Base-by-base conservation (phyloP, 2,888 invertebrate species). In the Chymomyza caudatula region DNA sequence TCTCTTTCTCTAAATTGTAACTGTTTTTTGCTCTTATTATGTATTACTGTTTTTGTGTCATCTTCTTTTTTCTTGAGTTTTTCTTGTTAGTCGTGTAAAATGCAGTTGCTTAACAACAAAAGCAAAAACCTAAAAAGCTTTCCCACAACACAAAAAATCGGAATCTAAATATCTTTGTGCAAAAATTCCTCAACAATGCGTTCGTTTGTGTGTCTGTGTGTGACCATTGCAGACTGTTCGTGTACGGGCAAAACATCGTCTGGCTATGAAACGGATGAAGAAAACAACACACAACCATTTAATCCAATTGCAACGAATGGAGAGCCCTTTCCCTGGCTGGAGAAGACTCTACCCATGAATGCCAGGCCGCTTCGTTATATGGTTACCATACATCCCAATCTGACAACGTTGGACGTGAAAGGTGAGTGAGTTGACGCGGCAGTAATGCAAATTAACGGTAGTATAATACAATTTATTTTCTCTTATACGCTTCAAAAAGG, bases 381-480 rank as follows among this genome's bases (percentile, higher is more conserved):
- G 87, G 93, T 98, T 63, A 96, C 96, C 90, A 94, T 98, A 79
- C 97, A 98, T 91, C 97, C 98, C 6, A 97, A 98, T 90, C 92
- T 98, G 63, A 96, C 97, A 53, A 96, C 96, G 17, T 93, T 96
- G 60, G 95, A 95, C 90, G 94, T 98, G 59, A 94, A 95, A 92
- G 98, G 98, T 94, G 91, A 67, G 76, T n/a, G 29, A 22, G 20
- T 57, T 19, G 20, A 57, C 29, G 23, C 8, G 25, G 47, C 64
- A 57, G 67, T 63, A 37, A 17, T 55, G 47, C 57, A 22, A 17
- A 56, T 19, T 44, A 29, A 49, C 25, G 6, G n/a, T 22, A 17
- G 8, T 13, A 3, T 29, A 71, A 69, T 68, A 25, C 29, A 57
- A 57, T 25, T 67, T 61, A 23, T 43, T 42, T 51, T 56, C 4